Evolutionary conservation across 2,797 vertebrate species (phyloP).

Genomic region (Agapornis canus): DNA sequence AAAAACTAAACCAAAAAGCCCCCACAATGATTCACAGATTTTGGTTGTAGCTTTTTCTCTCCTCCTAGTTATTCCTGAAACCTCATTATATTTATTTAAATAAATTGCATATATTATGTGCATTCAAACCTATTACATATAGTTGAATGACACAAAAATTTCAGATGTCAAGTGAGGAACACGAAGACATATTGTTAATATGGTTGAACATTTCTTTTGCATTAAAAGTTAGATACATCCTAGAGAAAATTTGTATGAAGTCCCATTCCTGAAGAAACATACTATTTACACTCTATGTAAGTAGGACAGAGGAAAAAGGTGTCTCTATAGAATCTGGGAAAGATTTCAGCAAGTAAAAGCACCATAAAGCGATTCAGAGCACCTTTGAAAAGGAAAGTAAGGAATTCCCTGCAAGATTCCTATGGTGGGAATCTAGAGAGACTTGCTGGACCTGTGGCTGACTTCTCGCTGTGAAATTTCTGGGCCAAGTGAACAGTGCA

Average conservation of each 20-base stretch:
- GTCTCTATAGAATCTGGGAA: background rate
- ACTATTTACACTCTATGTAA: background rate
- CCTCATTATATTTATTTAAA: rapidly evolving
- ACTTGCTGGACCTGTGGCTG: background rate
- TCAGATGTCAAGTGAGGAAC: background rate
- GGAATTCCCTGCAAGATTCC: background rate
- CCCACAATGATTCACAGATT: background rate
- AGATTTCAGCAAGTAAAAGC: background rate
- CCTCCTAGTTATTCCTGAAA: background rate
- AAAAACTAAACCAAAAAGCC: background rate
- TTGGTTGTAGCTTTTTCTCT: background rate
- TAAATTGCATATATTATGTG: rapidly evolving
- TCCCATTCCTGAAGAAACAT: background rate
- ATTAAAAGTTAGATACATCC: background rate
- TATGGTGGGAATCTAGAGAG: background rate
- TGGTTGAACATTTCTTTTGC: background rate
- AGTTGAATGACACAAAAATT: background rate
- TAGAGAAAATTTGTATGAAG: background rate
- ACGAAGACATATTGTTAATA: background rate
- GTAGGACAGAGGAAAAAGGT: background rate
- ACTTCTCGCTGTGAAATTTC: background rate
- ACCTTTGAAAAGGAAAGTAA: background rate
- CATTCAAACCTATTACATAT: background rate
- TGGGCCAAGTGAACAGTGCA: background rate
- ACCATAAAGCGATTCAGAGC: background rate